Percentiles rank a stretch among this genome's conserved stretches.
phyloP scores from a whole-genome alignment of 2,888 invertebrate species.

The Empis livida region DNA sequence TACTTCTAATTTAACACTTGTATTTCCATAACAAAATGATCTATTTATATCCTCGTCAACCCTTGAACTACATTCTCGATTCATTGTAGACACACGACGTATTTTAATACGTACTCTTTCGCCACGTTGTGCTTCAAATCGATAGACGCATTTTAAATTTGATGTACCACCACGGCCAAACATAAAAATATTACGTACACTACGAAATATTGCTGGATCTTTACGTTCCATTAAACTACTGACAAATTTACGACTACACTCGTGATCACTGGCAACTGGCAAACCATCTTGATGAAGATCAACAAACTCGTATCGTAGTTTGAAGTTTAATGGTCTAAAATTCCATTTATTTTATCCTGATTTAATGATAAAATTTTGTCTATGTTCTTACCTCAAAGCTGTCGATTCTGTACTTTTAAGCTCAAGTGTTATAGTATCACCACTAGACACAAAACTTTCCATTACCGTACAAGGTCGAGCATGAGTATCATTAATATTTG shows the following conservation, averaged over 20 bases:
- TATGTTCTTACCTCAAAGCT: constrained; percentile 54
- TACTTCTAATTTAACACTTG: constrained; percentile 51
- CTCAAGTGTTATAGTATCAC: constrained; percentile 68
- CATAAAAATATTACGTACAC: constrained; percentile 70
- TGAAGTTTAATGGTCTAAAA: constrained; percentile 65
- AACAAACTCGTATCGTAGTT: constrained; percentile 78
- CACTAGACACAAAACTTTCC: constrained; percentile 73
- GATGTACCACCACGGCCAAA: constrained; percentile 74
- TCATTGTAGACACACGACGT: constrained; percentile 53
- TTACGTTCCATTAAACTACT: constrained; percentile 41
- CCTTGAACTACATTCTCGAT: constrained; percentile 36
- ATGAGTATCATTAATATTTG: constrained; percentile 43
- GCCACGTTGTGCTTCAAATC: constrained; percentile 73
- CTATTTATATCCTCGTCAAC: constrained; percentile 50
- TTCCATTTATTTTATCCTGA: neutral
- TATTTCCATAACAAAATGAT: constrained; percentile 57
- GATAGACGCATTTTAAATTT: constrained; percentile 78
- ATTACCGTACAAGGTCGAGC: constrained; percentile 65
- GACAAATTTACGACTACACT: constrained; percentile 64
- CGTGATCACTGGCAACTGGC: constrained; percentile 51
- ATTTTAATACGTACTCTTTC: constrained; percentile 67
- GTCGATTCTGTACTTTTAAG: constrained; percentile 70
- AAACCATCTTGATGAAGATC: constrained; percentile 77
- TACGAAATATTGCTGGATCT: constrained; percentile 62
- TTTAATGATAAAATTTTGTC: neutral